phyloP scores from a whole-genome alignment of 2,113 vertebrate genomes.

The Perognathus longimembris region DNA sequence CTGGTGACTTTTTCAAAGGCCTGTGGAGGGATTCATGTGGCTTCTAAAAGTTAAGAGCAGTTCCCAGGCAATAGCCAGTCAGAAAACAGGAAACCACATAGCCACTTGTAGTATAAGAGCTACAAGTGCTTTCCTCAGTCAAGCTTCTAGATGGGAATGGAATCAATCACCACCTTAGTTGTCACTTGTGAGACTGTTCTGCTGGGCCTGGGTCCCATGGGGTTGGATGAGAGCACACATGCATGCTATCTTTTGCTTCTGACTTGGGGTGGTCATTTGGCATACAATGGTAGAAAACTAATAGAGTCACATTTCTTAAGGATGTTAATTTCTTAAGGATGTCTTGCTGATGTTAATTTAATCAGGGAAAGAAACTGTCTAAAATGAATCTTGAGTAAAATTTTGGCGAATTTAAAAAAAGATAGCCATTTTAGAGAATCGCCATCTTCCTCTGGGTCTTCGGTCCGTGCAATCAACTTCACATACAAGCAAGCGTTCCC shows the following conservation, averaged over 20 bases:
- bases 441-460: constrained; percentile 26
- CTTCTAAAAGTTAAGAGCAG: not conserved
- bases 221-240: not conserved
- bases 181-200: not conserved
- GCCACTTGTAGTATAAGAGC: no score
- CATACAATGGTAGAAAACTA: constrained; percentile 15
- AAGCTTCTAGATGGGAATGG: not conserved
- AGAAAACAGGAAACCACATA: not conserved
- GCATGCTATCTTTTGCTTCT: not conserved
- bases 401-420: constrained; percentile 20
- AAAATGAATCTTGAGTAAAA: constrained; percentile 22
- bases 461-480: not conserved
- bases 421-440: constrained; percentile 25
- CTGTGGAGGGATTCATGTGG: not conserved
- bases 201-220: not conserved
- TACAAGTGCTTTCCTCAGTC: constrained; percentile 15
- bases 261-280: not conserved
- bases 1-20: not conserved
- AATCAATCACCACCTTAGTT: not conserved
- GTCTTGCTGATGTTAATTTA: constrained; percentile 42
- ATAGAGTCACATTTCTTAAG: constrained; percentile 48
- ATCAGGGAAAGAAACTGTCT: constrained; percentile 54
- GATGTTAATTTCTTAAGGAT: no score
- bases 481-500: constrained; percentile 56
- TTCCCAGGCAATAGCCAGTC: not conserved